Percentiles rank a stretch among this genome's conserved stretches.
phyloP scores from a whole-genome alignment of 2,113 vertebrate species.

The Sander vitreus region DNA sequence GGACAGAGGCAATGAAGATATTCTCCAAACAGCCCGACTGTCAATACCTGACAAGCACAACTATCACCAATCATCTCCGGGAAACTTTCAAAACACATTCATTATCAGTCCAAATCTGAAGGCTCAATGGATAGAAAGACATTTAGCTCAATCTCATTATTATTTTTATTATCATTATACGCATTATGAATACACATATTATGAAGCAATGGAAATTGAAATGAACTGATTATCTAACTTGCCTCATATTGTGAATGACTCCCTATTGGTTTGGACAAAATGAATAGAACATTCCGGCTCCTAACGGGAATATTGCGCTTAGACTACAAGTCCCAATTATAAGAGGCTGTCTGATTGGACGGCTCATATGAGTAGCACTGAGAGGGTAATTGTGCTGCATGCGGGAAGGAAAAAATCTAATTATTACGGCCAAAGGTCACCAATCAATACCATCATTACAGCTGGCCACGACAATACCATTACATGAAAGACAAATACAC shows the following conservation, averaged over 20 bases:
- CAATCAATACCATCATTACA: slow-evolving; percentile 43
- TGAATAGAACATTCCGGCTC: slow-evolving; percentile 49
- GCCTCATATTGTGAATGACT: slow-evolving; percentile 54
- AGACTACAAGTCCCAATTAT: slow-evolving; percentile 24
- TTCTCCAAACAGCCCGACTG: slow-evolving; percentile 32
- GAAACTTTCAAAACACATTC: slow-evolving; percentile 61
- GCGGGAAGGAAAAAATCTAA: slow-evolving; percentile 5
- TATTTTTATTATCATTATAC: too few relatives aligned
- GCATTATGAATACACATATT: slow-evolving; percentile 70
- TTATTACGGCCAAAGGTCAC: slow-evolving; percentile 51
- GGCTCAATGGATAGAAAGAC: slow-evolving; percentile 71
- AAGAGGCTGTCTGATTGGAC: slow-evolving; percentile 18
- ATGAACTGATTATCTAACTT: slow-evolving; percentile 68
- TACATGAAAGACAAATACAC: slow-evolving; percentile 6
- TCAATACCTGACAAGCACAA: slow-evolving; percentile 52
- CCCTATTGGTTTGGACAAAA: slow-evolving; percentile 50
- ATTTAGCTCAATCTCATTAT: slow-evolving; percentile 56
- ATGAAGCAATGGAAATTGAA: slow-evolving; percentile 61
- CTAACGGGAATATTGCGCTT: slow-evolving; percentile 29
- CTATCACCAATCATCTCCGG: slow-evolving; percentile 57
- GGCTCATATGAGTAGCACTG: neutral
- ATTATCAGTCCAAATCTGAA: slow-evolving; percentile 48
- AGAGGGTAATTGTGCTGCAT: neutral
- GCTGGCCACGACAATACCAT: neutral
- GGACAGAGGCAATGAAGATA: slow-evolving; percentile 48